Percentiles rank a stretch among this genome's conserved stretches.
Conservation (phyloP, 2,888 invertebrate species). For the Palloptera scutellata region DNA sequence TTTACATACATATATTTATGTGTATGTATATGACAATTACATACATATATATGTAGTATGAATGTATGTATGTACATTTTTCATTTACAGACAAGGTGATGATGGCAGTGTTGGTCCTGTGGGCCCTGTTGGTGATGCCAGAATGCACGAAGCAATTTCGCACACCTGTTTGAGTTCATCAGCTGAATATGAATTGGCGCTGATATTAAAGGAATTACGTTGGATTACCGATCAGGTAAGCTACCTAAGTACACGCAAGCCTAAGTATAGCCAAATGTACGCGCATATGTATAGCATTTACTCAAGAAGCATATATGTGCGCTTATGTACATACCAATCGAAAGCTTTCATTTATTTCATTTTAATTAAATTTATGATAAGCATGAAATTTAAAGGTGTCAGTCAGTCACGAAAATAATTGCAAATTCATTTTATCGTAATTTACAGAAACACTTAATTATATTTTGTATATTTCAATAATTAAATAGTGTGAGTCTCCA, state of each 20-base stretch:
- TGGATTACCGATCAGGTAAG: conserved; percentile 87
- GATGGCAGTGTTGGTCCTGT: conserved; percentile 61
- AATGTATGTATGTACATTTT: not conserved
- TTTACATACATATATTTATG: conserved; percentile 14
- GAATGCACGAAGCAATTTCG: conserved; percentile 77
- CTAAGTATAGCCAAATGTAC: not conserved
- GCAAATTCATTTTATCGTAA: too few relatives aligned
- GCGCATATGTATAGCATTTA: not conserved
- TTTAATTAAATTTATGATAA: not conserved
- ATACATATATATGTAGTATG: conserved; percentile 19
- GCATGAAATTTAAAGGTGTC: too few relatives aligned
- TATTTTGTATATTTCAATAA: too few relatives aligned
- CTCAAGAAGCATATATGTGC: not conserved
- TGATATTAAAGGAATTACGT: conserved; percentile 91
- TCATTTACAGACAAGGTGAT: conserved; percentile 55
- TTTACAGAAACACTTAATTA: too few relatives aligned
- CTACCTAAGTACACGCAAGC: not conserved
- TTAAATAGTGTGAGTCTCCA: too few relatives aligned
- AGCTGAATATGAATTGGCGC: conserved; percentile 90
- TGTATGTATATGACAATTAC: not conserved
- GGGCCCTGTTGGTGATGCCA: conserved; percentile 67
- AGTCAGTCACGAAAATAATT: too few relatives aligned
- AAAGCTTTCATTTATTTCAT: not conserved
- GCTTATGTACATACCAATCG: not conserved
- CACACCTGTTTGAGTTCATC: conserved; percentile 82